A percentile compares a stretch with the other conserved stretches of the same genome.
These are phyloP conservation scores for Rhinichthys osculus DNA, from an alignment of 2,797 vertebrate species.

Conservation along the genomic window DNA sequence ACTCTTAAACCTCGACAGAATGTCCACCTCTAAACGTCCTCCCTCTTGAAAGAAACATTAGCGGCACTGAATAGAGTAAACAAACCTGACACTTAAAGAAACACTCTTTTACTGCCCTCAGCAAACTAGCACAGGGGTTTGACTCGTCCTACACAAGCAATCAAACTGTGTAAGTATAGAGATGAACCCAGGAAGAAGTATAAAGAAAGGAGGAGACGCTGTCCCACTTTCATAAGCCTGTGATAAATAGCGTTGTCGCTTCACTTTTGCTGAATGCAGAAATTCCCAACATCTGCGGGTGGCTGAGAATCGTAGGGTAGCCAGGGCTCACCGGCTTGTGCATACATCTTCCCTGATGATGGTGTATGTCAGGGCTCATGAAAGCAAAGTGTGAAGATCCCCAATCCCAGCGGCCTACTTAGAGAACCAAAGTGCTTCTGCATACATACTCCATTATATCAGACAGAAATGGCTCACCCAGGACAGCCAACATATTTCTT, in stretches of 20 bases:
- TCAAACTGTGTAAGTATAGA: conserved; percentile 30
- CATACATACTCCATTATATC: conserved; percentile 56
- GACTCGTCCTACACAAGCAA: conserved; percentile 46
- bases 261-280: conserved; percentile 64
- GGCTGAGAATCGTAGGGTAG: conserved; percentile 53
- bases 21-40: conserved; percentile 14
- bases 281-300: conserved; percentile 58
- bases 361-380: conserved; percentile 70
- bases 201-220: conserved; percentile 13
- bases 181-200: conserved; percentile 32
- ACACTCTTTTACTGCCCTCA: conserved; percentile 35
- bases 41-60: conserved; percentile 15
- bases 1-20: conserved; percentile 19
- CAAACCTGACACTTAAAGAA: conserved; percentile 40
- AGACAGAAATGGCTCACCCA: conserved; percentile 56
- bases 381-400: conserved; percentile 64
- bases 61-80: conserved; percentile 19
- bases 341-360: conserved; percentile 60
- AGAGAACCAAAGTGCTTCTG: conserved; percentile 68
- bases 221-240: conserved; percentile 60
- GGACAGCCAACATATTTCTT: conserved; percentile 55
- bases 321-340: conserved; percentile 21
- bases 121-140: conserved; percentile 16
- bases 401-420: conserved; percentile 74
- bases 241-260: conserved; percentile 61